phyloP scores from a whole-genome alignment of 1,140 invertebrate species.

The Aphaenogaster floridana region DNA sequence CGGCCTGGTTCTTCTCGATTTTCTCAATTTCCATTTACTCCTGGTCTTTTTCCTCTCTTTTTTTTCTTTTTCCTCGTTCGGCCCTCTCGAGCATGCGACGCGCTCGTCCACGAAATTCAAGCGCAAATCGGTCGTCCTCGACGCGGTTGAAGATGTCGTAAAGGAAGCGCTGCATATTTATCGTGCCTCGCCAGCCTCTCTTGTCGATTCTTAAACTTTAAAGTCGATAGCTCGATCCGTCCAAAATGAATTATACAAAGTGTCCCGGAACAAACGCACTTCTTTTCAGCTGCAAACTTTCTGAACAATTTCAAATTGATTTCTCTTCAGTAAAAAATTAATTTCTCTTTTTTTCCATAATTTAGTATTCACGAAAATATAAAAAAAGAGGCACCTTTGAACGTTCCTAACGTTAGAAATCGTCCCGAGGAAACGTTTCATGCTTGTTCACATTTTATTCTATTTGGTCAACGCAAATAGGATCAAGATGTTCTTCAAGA shows the following conservation, averaged over 20 bases:
- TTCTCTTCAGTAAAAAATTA: background rate
- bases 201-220: constrained; percentile 56
- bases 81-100: constrained; percentile 38
- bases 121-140: constrained; percentile 54
- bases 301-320: constrained; percentile 12
- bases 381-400: background rate
- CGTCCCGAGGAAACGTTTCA: background rate
- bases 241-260: constrained; percentile 33
- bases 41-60: background rate
- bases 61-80: background rate
- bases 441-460: constrained; percentile 1
- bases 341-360: background rate
- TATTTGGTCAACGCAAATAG: background rate
- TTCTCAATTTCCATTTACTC: constrained; percentile 61
- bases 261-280: background rate
- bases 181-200: constrained; percentile 38
- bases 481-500: constrained; percentile 16
- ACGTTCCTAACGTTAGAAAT: background rate
- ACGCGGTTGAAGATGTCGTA: constrained; percentile 56
- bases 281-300: background rate
- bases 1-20: constrained; percentile 47
- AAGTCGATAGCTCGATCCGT: constrained; percentile 47
- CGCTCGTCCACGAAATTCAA: constrained; percentile 58
- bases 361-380: background rate
- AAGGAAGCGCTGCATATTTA: constrained; percentile 62